phyloP scores from a whole-genome alignment of 2,888 invertebrate genomes.

The Drosophila meridiana region DNA sequence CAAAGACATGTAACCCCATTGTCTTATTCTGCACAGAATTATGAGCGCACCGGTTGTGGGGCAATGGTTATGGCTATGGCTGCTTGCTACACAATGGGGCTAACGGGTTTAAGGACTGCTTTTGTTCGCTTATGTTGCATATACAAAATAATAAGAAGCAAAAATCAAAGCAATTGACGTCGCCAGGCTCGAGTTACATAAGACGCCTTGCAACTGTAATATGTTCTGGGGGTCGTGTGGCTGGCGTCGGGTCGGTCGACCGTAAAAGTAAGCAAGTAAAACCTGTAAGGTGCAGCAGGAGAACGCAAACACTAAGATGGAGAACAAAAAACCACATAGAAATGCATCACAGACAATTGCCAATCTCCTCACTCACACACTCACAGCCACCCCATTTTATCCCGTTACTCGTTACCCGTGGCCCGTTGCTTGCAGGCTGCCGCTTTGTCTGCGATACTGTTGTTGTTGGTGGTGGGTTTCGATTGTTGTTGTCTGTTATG shows the following conservation, averaged over 20 bases:
- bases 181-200: constrained; percentile 75
- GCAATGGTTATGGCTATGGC: constrained; percentile 37
- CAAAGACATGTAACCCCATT: constrained; percentile 59
- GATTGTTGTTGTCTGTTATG: constrained; percentile 38
- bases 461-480: constrained; percentile 42
- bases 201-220: constrained; percentile 56
- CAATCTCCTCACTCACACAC: constrained; percentile 7
- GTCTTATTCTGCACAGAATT: constrained; percentile 39
- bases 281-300: constrained; percentile 75
- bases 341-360: constrained; percentile 42
- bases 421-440: constrained; percentile 25
- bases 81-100: constrained; percentile 51
- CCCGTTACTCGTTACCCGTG: constrained; percentile 13
- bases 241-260: constrained; percentile 28
- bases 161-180: constrained; percentile 63
- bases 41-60: constrained; percentile 50
- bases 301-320: constrained; percentile 36
- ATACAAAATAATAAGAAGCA: constrained; percentile 27
- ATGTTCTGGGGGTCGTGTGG: constrained; percentile 23
- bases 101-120: constrained; percentile 49
- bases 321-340: constrained; percentile 14
- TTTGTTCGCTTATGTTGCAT: constrained; percentile 65
- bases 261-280: constrained; percentile 63
- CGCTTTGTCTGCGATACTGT: constrained; percentile 16
- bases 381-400: constrained; percentile 38